Evolutionary conservation across 1,140 invertebrate species (phyloP), one percentile per base, ranked within the genome.

Genomic region (Penaeus japonicus): DNA sequence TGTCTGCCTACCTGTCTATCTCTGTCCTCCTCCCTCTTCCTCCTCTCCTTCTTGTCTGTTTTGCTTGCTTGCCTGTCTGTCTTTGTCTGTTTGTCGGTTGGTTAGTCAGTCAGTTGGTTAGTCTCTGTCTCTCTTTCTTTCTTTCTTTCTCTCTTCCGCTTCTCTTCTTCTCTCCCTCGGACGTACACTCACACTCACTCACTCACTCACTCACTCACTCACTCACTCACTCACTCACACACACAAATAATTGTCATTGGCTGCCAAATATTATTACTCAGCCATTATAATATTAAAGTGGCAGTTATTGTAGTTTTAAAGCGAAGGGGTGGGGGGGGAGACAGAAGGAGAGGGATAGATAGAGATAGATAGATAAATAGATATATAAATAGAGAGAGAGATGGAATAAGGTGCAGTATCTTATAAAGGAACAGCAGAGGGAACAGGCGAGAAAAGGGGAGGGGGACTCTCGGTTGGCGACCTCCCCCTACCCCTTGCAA

Each of bases 71-170:
- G n/a, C n/a, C n/a, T n/a, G n/a, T n/a, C n/a, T n/a, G n/a, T n/a
- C n/a, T n/a, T n/a, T n/a, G n/a, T n/a, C n/a, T n/a, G n/a, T 4
- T 7, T 39, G 35, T 7, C 35, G 2, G 35, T 7, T 7, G 7
- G 35, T 39, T 7, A 7, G 35, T 39, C 35, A 39, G 35, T 39
- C 35, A 4, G 7, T 39, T 7, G 2, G 35, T 73, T 59, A 35
- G 22, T 65, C 82, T 70, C 82, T 70, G 7, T 73, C 82, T 57
- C 54, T 70, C 57, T n/a, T 62, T 84, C 82, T 70, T 62, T 84
- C 82, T 53, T 62, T 84, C 57, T 70, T 59, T 53, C 59, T 15
- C 82, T 62, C 79, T 27, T 65, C 18, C 22, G 27, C 59, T 5
- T 20, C 22, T 1, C 27, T 27, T 65, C 18, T 18, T 65, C 32